Percentiles rank a stretch among this genome's conserved stretches.
These are phyloP conservation scores for Teleogryllus oceanicus DNA, from an alignment of 2,888 invertebrate species.

Conservation along the genomic window DNA sequence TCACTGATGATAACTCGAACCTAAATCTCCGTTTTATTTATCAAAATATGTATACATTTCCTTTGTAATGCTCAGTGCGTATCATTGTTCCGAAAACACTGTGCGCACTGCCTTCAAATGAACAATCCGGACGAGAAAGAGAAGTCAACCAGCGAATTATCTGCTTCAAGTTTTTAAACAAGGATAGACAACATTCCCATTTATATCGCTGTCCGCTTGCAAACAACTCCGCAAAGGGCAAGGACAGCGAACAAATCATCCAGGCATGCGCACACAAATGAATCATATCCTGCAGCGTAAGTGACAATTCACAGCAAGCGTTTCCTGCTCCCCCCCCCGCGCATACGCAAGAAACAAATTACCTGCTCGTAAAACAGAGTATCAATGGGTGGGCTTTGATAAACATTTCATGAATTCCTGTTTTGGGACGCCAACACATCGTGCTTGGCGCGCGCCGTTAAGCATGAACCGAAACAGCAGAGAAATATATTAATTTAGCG, in stretches of 20 bases:
- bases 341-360: constrained; percentile 1
- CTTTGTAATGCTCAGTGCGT: no score
- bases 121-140: no score
- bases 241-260: neutral
- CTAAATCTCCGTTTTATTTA: no score
- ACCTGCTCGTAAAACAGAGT: constrained; percentile 6
- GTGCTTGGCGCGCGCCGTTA: neutral
- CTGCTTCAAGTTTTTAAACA: no score
- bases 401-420: constrained; percentile 18
- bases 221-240: neutral
- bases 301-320: neutral
- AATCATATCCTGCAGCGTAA: neutral
- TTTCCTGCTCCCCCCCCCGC: neutral
- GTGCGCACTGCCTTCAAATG: no score
- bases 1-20: no score
- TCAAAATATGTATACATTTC: no score
- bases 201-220: neutral
- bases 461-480: constrained; percentile 5
- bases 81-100: no score
- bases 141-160: no score
- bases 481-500: constrained; percentile 9
- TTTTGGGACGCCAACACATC: neutral
- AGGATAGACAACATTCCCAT: no score
- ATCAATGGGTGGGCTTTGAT: neutral
- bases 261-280: neutral